Evolutionary conservation across 2,888 invertebrate genomes (phyloP), one percentile per base, ranked within the genome.

Genomic region (Ophion costatus): DNA sequence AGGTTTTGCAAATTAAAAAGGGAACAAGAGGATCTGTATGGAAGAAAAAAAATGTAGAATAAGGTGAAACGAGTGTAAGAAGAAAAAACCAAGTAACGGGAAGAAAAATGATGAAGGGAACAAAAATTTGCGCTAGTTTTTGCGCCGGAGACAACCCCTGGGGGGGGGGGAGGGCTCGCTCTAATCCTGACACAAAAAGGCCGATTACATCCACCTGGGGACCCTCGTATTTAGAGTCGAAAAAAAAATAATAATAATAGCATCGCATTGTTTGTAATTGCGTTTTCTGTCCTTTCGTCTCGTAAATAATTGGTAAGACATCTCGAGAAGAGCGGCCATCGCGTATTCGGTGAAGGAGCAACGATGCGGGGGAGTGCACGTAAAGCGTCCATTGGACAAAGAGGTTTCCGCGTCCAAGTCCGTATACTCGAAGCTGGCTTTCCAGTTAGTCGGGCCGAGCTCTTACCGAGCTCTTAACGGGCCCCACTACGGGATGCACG

Each of bases 371-470:
- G 79, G 71, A 64, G 78, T 77, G 74, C 56, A 67, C 74, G 82
- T 57, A 11, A 56, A 73, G 70, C 75, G 70, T 76, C 75, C 84
- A 84, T 84, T 84, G 84, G 84, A 84, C 84, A 84, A 84, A 75
- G 51, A 66, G 70, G 17, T 29, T 9, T 14, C 24, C 11, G 14
- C 42, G 56, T 5, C 6, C 38, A 38, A 38, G 38, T 7, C 38
- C 10, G 42, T 74, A 63, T 74, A 67, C 75, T 78, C 57, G 81
- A 70, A 79, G 82, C 79, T 45, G 79, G 82, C 79, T 81, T 84
- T 84, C 78, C 84, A 79, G 81, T 84, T 79, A 74, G 79, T 70
- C 70, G 70, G 75, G 78, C 59, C n/a, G 38, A 79, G 59, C 74
- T 64, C 64, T 75, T 69, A 74, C 63, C 63, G 24, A 38, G 61